These are phyloP conservation scores for Torymus aiolomorphi DNA, from an alignment of 2,888 invertebrate species.

Conservation along the genomic window DNA sequence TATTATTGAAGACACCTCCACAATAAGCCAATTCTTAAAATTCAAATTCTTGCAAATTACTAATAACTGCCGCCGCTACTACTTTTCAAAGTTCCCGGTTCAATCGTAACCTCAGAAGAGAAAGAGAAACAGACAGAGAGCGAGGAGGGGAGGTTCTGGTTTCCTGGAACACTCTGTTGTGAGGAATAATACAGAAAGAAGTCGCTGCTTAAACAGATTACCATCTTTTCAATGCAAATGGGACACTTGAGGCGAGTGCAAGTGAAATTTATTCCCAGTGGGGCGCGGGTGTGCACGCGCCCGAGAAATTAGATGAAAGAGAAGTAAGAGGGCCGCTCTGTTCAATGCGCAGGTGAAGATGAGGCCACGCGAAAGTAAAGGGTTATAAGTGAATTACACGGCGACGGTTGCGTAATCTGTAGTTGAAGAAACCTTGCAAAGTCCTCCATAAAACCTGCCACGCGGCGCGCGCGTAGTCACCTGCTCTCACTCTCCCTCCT, in stretches of 20 bases:
- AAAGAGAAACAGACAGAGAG: too few relatives aligned
- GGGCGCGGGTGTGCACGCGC: neutral
- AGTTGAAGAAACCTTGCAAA: slow-evolving; percentile 62
- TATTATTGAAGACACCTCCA: too few relatives aligned
- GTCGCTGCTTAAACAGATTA: slow-evolving; percentile 37
- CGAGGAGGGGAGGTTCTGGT: slow-evolving; percentile 32
- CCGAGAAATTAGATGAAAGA: slow-evolving; percentile 51
- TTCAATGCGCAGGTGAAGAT: slow-evolving; percentile 26
- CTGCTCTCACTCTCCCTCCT: neutral
- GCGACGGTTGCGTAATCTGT: slow-evolving; percentile 60
- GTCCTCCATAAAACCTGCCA: slow-evolving; percentile 44
- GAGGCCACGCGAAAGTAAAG: slow-evolving; percentile 43
- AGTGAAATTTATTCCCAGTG: slow-evolving; percentile 45
- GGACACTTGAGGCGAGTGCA: neutral
- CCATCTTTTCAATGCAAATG: slow-evolving; percentile 55
- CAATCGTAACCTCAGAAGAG: too few relatives aligned
- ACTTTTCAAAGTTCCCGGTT: too few relatives aligned
- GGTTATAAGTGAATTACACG: slow-evolving; percentile 64
- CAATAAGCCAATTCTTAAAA: too few relatives aligned
- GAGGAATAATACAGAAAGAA: slow-evolving; percentile 34
- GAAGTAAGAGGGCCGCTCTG: neutral
- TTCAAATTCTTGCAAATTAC: too few relatives aligned
- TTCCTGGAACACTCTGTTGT: neutral
- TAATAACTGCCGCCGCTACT: too few relatives aligned
- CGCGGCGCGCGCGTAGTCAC: too few relatives aligned